A percentile compares a stretch with the other conserved stretches of the same genome.
Evolutionary conservation across 2,888 invertebrate genomes (phyloP).

Genomic region (Sericinus montela): DNA sequence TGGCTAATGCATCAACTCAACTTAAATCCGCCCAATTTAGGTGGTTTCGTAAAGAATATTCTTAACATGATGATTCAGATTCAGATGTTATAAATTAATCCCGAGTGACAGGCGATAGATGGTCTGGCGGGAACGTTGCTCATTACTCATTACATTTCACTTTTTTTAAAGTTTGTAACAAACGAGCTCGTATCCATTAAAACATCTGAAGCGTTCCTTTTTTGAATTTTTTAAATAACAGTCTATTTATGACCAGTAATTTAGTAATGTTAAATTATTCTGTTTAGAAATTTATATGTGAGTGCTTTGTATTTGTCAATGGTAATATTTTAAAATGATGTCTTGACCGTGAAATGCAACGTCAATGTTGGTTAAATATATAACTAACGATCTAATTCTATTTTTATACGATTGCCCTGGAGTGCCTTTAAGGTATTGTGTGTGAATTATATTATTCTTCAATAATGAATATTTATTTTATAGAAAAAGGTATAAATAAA

Average conservation of each 20-base stretch:
- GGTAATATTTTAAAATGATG: too few species aligned
- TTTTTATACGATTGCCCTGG: too few species aligned
- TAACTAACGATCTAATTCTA: too few species aligned
- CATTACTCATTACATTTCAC: slow-evolving; percentile 41
- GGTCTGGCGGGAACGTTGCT: slow-evolving; percentile 26
- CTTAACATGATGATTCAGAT: slow-evolving; percentile 18
- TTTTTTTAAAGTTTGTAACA: slow-evolving; percentile 16
- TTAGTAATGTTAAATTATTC: too few species aligned
- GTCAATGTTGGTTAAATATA: too few species aligned
- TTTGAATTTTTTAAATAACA: background rate
- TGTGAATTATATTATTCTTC: too few species aligned
- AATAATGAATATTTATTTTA: too few species aligned
- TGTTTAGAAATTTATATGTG: too few species aligned
- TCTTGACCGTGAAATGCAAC: too few species aligned
- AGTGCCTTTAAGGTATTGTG: too few species aligned
- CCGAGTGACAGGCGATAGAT: slow-evolving; percentile 33
- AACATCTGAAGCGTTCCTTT: slow-evolving; percentile 4
- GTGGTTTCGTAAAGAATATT: slow-evolving; percentile 42
- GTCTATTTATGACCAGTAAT: slow-evolving; percentile 1
- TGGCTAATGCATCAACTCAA: slow-evolving; percentile 12
- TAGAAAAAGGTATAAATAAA: too few species aligned
- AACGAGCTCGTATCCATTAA: slow-evolving; percentile 13
- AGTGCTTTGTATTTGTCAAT: too few species aligned
- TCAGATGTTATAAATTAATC: slow-evolving; percentile 40
- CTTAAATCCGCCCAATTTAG: slow-evolving; percentile 23